These are phyloP conservation scores for Drosophila tripunctata DNA, from an alignment of 2,888 invertebrate genomes.

Conservation along the genomic window DNA sequence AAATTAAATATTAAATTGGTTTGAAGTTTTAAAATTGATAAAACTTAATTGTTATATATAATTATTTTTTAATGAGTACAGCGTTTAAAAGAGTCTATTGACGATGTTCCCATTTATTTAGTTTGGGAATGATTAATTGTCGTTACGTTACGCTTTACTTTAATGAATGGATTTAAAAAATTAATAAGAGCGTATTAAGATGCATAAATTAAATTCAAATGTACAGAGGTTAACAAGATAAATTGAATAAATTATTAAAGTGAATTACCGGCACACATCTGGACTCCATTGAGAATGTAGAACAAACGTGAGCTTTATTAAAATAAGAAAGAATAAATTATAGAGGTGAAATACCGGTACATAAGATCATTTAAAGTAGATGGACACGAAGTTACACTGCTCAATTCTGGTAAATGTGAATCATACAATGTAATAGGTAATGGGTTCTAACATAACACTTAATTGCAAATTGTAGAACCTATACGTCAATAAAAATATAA, in stretches of 20 bases:
- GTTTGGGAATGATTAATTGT: no score
- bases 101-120: no score
- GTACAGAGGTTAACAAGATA: neutral
- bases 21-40: no score
- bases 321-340: neutral
- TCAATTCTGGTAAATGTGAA: conserved; percentile 3
- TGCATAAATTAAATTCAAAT: neutral
- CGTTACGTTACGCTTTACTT: neutral
- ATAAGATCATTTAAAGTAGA: neutral
- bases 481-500: conserved; percentile 23
- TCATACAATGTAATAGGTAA: conserved; percentile 11
- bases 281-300: no score
- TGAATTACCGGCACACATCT: no score
- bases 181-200: no score
- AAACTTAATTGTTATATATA: no score
- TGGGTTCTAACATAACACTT: conserved; percentile 22
- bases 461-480: conserved; percentile 19
- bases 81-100: no score
- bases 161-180: neutral
- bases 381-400: conserved; percentile 2
- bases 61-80: no score
- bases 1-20: no score
- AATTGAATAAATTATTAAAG: no score
- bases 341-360: neutral
- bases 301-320: no score